These are phyloP conservation scores for Athene noctua DNA, from an alignment of 2,113 vertebrate species.

Conservation along the genomic window DNA sequence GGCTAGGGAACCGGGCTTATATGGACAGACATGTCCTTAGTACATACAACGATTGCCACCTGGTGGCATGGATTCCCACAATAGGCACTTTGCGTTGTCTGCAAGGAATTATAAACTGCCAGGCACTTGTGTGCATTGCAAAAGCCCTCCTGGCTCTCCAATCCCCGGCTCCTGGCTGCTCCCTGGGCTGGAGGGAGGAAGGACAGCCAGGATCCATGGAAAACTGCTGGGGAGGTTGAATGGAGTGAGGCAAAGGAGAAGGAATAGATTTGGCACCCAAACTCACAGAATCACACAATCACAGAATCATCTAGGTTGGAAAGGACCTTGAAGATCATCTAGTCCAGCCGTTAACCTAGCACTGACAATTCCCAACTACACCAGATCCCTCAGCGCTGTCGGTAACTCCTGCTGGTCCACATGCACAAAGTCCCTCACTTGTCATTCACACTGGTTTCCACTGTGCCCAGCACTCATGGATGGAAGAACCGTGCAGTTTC, in stretches of 20 bases:
- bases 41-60: not conserved
- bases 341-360: too few species aligned
- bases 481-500: not conserved
- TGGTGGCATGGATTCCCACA: not conserved
- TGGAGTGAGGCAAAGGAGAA: not conserved
- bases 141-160: not conserved
- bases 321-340: too few species aligned
- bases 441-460: not conserved
- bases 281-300: too few species aligned
- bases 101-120: not conserved
- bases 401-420: not conserved
- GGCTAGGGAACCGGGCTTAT: not conserved
- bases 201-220: not conserved
- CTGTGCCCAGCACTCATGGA: not conserved
- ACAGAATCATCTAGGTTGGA: too few species aligned
- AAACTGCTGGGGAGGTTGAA: not conserved
- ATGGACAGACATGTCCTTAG: fast-evolving
- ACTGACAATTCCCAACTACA: too few species aligned
- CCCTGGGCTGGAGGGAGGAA: not conserved
- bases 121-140: not conserved
- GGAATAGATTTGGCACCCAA: not conserved
- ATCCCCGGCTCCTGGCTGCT: fast-evolving
- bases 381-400: too few species aligned
- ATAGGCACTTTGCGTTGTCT: not conserved
- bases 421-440: not conserved